These are phyloP conservation scores for Bagarius yarrelli DNA, from an alignment of 2,113 vertebrate species.

Conservation along the genomic window DNA sequence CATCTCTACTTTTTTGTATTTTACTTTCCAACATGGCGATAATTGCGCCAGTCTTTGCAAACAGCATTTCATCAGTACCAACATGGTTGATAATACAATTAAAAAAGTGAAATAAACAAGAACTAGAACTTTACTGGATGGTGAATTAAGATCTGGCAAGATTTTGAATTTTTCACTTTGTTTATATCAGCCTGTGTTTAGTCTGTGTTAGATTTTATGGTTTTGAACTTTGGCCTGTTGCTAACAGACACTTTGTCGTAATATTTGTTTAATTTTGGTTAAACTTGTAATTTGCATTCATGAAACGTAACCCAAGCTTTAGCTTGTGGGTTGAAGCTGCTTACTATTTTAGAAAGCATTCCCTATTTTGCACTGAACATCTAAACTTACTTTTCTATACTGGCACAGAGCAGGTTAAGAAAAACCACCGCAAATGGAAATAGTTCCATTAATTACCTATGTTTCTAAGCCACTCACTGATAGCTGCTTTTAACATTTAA, in stretches of 20 bases:
- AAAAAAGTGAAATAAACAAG: too few relatives aligned
- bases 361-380: not conserved
- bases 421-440: not conserved
- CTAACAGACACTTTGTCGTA: not conserved
- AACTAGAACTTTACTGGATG: not conserved
- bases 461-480: slow-evolving; percentile 84
- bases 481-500: slow-evolving; percentile 70
- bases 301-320: too few relatives aligned
- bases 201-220: not conserved
- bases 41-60: slow-evolving; percentile 87
- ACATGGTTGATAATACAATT: slow-evolving; percentile 47
- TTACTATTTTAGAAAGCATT: not conserved
- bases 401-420: too few relatives aligned
- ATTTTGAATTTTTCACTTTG: not conserved
- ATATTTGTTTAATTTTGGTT: too few relatives aligned
- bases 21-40: slow-evolving; percentile 78
- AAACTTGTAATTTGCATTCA: not conserved
- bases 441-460: slow-evolving; percentile 55
- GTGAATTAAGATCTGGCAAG: not conserved
- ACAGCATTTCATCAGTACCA: slow-evolving; percentile 87
- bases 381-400: not conserved
- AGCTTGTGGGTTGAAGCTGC: not conserved
- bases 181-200: not conserved
- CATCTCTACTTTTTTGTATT: not conserved
- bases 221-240: not conserved